Percentiles rank a stretch among this genome's conserved stretches.
These are phyloP conservation scores for Megatriorchis doriae DNA, from an alignment of 2,113 vertebrate species.

Conservation along the genomic window DNA sequence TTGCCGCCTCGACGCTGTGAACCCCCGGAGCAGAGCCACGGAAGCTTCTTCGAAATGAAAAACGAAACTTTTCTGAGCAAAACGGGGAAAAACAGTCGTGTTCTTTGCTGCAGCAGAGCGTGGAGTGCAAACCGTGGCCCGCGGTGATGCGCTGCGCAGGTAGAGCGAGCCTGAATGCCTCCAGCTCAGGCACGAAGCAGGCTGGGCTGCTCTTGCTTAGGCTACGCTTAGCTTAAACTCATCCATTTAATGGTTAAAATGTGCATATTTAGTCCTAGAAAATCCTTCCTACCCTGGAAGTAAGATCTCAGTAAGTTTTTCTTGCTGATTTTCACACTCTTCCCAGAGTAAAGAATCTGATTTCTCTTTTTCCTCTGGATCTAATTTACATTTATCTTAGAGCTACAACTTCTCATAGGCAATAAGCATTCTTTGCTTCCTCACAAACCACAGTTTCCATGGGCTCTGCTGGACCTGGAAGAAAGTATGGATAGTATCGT, in stretches of 20 bases:
- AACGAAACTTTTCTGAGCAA: conserved; percentile 24
- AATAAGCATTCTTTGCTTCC: not conserved
- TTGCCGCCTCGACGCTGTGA: not conserved
- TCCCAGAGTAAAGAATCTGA: not conserved
- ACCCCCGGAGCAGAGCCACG: conserved; percentile 24
- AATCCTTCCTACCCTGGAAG: not conserved
- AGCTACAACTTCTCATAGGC: not conserved
- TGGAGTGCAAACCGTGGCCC: not conserved
- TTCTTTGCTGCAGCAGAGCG: not conserved
- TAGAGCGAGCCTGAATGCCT: not conserved
- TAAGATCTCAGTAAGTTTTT: not conserved
- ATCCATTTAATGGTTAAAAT: not conserved
- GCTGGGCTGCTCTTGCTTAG: not conserved
- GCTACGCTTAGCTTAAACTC: not conserved
- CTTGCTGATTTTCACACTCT: not conserved
- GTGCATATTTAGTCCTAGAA: not conserved
- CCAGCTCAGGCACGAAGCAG: not conserved
- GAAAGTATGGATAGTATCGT: not conserved
- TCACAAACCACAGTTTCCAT: not conserved
- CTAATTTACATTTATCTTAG: not conserved
- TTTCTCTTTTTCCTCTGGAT: not conserved
- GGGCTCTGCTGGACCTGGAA: not conserved
- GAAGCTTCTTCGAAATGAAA: conserved; percentile 32
- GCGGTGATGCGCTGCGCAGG: not conserved
- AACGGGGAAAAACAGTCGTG: not conserved